Evolutionary conservation across 2,888 invertebrate genomes (phyloP).

Genomic region (Parochlus steinenii): DNA sequence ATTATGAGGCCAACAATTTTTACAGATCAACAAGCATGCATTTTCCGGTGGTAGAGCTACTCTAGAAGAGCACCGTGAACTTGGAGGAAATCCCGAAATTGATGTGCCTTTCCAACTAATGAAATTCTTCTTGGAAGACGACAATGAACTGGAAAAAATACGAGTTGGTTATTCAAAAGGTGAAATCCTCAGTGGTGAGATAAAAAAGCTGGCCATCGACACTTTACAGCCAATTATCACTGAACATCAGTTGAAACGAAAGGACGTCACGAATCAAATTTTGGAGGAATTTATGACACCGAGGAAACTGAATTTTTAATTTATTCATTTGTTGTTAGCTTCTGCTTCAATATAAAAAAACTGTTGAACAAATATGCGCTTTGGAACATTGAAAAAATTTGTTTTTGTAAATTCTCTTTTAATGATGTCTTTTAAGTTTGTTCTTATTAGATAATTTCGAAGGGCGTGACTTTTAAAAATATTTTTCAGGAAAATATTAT

Average conservation of each 20-base stretch:
- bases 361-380: too few species aligned
- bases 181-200: constrained; percentile 78
- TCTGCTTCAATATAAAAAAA: too few species aligned
- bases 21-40: constrained; percentile 82
- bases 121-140: constrained; percentile 88
- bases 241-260: constrained; percentile 66
- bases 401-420: too few species aligned
- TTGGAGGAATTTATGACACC: constrained; percentile 73
- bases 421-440: too few species aligned
- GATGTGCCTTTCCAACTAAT: constrained; percentile 94
- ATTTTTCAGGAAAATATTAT: too few species aligned
- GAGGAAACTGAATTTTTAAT: constrained; percentile 49
- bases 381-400: too few species aligned
- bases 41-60: constrained; percentile 93
- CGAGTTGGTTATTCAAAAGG: constrained; percentile 37
- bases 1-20: too few species aligned
- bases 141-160: constrained; percentile 63
- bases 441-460: too few species aligned
- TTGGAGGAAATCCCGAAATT: constrained; percentile 90
- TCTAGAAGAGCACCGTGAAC: constrained; percentile 74
- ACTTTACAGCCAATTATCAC: constrained; percentile 59
- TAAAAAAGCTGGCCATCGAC: constrained; percentile 83
- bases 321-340: too few species aligned
- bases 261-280: constrained; percentile 68
- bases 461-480: too few species aligned